A percentile compares a stretch with the other conserved stretches of the same genome.
phyloP scores from a whole-genome alignment of 2,113 vertebrate species.

The Lophochroa leadbeateri region DNA sequence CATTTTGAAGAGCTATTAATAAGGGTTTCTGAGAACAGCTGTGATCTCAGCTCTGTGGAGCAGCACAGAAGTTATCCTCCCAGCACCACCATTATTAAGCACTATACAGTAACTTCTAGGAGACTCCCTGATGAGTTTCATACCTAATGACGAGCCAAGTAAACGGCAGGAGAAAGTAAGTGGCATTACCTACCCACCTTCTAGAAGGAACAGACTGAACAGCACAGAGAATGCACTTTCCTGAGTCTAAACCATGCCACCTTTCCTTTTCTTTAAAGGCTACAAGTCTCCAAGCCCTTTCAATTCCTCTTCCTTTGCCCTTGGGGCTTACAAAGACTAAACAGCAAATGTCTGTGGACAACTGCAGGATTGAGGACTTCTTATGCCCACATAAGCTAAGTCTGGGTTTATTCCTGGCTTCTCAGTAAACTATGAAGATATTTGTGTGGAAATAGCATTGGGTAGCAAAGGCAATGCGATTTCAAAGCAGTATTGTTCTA shows the following conservation, averaged over 20 bases:
- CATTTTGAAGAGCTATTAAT: not conserved
- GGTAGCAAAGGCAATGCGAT: not conserved
- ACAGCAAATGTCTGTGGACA: not conserved
- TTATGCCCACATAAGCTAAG: not conserved
- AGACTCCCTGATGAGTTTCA: not conserved
- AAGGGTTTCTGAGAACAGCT: not conserved
- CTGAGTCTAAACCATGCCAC: not conserved
- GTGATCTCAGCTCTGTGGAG: not conserved
- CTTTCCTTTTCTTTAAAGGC: not conserved
- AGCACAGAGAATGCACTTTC: not conserved
- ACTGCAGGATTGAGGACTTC: not conserved
- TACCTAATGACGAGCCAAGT: fast-evolving
- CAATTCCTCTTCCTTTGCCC: not conserved
- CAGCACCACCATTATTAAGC: not conserved
- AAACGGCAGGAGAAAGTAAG: not conserved
- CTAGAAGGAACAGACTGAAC: not conserved
- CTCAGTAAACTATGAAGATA: not conserved
- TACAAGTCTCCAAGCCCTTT: not conserved
- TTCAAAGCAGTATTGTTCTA: not conserved
- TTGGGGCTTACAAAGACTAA: not conserved
- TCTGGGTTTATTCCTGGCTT: not conserved
- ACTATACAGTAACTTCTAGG: not conserved
- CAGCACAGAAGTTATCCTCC: not conserved
- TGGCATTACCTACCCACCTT: not conserved
- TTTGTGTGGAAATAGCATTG: not conserved